Evolutionary conservation across 2,888 invertebrate species (phyloP).

Genomic region (Campaea margaritaria): DNA sequence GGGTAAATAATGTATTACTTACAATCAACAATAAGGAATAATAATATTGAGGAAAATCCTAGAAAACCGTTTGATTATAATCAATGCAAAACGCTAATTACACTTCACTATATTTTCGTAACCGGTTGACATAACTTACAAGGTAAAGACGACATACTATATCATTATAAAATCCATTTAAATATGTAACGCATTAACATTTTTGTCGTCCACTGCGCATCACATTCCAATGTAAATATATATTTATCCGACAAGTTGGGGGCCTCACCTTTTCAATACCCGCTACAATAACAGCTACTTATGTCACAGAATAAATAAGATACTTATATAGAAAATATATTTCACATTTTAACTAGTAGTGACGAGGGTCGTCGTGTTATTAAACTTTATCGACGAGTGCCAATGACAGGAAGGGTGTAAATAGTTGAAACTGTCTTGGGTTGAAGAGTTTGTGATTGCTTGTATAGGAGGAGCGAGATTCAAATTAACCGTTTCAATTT

Average conservation of each 20-base stretch:
- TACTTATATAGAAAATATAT: constrained; percentile 48
- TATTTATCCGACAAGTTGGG: constrained; percentile 44
- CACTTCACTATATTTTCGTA: not conserved
- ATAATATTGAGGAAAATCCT: not conserved
- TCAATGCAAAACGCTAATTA: no score
- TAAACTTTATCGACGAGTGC: constrained; percentile 60
- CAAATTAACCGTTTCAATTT: constrained; percentile 2
- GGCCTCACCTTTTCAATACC: constrained; percentile 39
- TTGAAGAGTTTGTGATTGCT: constrained; percentile 33
- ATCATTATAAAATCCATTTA: not conserved
- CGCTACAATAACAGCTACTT: constrained; percentile 6
- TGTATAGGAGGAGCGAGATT: constrained; percentile 16
- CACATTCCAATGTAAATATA: constrained; percentile 38
- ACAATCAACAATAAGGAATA: no score
- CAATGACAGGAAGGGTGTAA: constrained; percentile 45
- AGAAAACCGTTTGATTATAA: not conserved
- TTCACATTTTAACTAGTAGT: constrained; percentile 54
- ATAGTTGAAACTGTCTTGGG: constrained; percentile 29
- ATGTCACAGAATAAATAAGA: no score
- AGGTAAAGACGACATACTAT: not conserved
- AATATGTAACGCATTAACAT: constrained; percentile 28
- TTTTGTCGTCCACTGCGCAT: constrained; percentile 26
- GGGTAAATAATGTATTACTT: no score
- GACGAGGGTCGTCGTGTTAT: constrained; percentile 70
- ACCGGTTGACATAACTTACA: not conserved